Evolutionary conservation across 1,140 invertebrate genomes (phyloP), one percentile per base, ranked within the genome.

Genomic region (Tetragnatha versicolor): DNA sequence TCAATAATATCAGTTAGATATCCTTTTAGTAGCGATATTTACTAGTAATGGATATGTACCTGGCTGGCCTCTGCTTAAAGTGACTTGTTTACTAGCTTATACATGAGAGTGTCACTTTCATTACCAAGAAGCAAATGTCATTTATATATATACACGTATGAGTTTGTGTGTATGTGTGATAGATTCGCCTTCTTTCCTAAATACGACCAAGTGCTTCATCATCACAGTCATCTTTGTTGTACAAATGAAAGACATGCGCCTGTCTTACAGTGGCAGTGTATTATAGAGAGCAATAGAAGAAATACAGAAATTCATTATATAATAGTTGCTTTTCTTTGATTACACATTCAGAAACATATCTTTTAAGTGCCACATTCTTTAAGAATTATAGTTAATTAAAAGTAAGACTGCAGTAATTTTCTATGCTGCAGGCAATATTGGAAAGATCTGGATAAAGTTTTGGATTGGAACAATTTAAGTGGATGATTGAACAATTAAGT

Each of bases 191-290:
- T 77, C 73, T 77, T 77, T 77, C 73, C 73, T 77, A 77, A 53
- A 47, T 75, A 75, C 60, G 73, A 77, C 73, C 73, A 77, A 77
- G 73, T 77, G 73, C 73, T 77, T 77, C 73, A 77, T 77, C 49
- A 51, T 77, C 73, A 77, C 73, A 65, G 47, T 77, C 73, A 77
- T 77, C 73, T 77, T 77, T 77, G 73, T 77, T 77, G 73, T 77
- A 77, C 49, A 77, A 77, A 77, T 73, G 37, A 37, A 70, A 77
- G 61, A 77, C 42, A 66, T 33, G 58, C 65, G 37, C 53, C 53
- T 61, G 55, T 58, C 69, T 73, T 65, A 77, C 33, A 66, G 58
- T 66, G 73, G 47, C 73, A 77, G 45, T 77, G 73, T 77, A 66
- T 65, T 77, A 77, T 65, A 77, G 73, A 77, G 27, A 77, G 73